Conservation (phyloP, 1,140 invertebrate species). For the Metopolophium dirhodum region DNA sequence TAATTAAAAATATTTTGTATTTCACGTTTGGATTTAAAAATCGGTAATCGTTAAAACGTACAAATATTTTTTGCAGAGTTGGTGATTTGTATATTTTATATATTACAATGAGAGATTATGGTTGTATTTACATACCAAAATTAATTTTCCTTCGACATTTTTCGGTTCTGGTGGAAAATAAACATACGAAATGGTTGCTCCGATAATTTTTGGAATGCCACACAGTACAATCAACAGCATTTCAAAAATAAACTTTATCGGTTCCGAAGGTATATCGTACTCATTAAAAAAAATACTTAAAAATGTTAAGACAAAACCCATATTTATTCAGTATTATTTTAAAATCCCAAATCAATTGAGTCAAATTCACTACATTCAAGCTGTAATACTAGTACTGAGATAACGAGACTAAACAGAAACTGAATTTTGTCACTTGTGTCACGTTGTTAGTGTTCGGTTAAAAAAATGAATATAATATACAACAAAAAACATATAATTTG, state of each 20-base stretch:
- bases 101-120: background rate
- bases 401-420: background rate
- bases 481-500: background rate
- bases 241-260: background rate
- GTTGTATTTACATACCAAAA: constrained; percentile 28
- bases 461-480: background rate
- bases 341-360: background rate
- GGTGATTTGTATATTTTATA: background rate
- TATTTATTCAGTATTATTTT: background rate
- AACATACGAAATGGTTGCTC: background rate
- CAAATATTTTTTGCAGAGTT: background rate
- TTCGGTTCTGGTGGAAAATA: constrained; percentile 28
- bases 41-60: background rate
- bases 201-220: background rate
- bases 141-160: constrained; percentile 10
- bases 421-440: background rate
- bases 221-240: background rate
- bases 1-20: background rate
- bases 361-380: background rate
- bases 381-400: background rate
- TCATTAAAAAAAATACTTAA: background rate
- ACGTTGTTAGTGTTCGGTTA: background rate
- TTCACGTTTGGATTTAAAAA: background rate
- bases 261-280: constrained; percentile 5
- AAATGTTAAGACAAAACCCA: background rate